phyloP scores from a whole-genome alignment of 2,113 vertebrate genomes.

The Syrmaticus mikado region DNA sequence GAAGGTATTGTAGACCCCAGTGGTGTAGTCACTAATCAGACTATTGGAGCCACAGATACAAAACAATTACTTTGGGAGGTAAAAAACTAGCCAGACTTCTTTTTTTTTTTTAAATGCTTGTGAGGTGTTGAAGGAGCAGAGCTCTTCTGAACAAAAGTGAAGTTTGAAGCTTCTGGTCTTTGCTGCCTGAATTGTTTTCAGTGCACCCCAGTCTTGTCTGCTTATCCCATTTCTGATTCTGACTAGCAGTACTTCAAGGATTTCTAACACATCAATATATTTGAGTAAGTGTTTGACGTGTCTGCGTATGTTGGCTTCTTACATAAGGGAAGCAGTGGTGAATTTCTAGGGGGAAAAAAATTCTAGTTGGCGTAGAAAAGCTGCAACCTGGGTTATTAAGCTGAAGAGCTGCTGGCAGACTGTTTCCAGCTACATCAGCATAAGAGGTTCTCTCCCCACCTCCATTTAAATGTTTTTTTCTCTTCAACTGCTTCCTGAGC shows the following conservation, averaged over 20 bases:
- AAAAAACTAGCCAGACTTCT: not conserved
- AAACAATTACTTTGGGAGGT: not conserved
- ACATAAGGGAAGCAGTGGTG: not conserved
- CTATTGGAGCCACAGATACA: not conserved
- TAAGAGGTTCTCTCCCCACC: not conserved
- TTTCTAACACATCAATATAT: not conserved
- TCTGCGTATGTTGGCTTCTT: not conserved
- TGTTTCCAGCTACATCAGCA: not conserved
- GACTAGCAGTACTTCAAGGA: not conserved
- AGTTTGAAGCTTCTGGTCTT: not conserved
- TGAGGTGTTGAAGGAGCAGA: not conserved
- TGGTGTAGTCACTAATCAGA: accelerated
- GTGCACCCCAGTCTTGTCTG: not conserved
- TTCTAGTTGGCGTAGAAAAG: not conserved
- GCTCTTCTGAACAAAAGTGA: not conserved
- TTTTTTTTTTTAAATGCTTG: not conserved
- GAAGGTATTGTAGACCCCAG: not conserved
- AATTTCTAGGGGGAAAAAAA: not conserved
- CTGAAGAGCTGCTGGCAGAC: not conserved
- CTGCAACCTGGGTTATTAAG: not conserved
- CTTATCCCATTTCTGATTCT: not conserved
- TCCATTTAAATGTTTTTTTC: not conserved
- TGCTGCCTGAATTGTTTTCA: not conserved
- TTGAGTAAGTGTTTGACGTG: not conserved
- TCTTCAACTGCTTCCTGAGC: not conserved